phyloP scores from a whole-genome alignment of 2,113 vertebrate species.

The Capra hircus region DNA sequence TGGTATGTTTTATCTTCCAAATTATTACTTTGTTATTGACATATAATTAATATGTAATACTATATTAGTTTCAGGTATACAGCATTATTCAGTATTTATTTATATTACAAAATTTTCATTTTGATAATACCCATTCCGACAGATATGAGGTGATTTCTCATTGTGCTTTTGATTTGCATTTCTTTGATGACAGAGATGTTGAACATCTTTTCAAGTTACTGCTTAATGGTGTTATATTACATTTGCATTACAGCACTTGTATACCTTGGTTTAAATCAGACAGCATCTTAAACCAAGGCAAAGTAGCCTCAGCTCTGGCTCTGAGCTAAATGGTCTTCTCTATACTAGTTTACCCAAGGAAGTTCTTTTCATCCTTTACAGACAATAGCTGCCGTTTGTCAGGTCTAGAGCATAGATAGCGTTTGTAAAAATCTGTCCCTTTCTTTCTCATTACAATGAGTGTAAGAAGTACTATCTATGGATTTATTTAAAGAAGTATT shows the following conservation, averaged over 20 bases:
- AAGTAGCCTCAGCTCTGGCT: neutral
- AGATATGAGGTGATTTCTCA: neutral
- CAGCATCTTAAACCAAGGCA: neutral
- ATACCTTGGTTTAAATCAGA: neutral
- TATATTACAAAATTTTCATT: neutral
- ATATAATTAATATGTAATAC: neutral
- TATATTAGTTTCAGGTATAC: neutral
- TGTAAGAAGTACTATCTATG: neutral
- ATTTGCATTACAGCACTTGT: neutral
- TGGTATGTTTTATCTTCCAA: neutral
- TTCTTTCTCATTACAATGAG: neutral
- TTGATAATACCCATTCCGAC: neutral
- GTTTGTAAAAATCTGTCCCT: neutral
- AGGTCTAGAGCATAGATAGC: neutral
- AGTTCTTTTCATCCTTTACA: neutral
- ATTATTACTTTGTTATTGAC: neutral
- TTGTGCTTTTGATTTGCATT: neutral
- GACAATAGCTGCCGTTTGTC: neutral
- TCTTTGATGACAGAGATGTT: neutral
- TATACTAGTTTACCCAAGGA: neutral
- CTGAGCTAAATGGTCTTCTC: neutral
- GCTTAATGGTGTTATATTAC: neutral
- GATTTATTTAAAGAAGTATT: slow-evolving; percentile 22
- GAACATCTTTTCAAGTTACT: neutral
- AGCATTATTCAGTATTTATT: neutral